Evolutionary conservation across 2,797 vertebrate species (phyloP).

Genomic region (Chaunax sp.): DNA sequence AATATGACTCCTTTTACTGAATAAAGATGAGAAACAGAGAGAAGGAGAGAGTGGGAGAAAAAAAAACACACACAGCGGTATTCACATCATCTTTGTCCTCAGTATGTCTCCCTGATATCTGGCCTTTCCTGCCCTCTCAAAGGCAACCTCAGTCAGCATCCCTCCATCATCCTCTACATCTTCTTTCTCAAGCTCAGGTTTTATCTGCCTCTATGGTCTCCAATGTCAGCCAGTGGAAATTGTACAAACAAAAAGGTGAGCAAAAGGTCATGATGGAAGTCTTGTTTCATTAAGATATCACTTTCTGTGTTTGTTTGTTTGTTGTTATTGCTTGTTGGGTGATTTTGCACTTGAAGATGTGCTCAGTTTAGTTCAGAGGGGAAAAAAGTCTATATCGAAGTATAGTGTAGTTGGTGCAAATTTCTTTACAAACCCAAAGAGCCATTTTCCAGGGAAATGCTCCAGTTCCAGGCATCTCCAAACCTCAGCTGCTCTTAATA

Average conservation of each 20-base stretch:
- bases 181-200: constrained; percentile 53
- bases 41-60: not conserved
- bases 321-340: too few species aligned
- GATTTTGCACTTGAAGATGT: too few species aligned
- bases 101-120: constrained; percentile 58
- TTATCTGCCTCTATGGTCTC: constrained; percentile 55
- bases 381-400: too few species aligned
- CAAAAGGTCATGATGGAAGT: constrained; percentile 21
- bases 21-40: constrained; percentile 19
- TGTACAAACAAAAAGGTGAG: constrained; percentile 28
- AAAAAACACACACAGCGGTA: constrained; percentile 46
- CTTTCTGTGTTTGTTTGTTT: too few species aligned
- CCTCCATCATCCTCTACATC: constrained; percentile 47
- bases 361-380: not conserved
- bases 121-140: constrained; percentile 57
- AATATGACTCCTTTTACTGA: constrained; percentile 17
- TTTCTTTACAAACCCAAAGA: not conserved
- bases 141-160: constrained; percentile 58
- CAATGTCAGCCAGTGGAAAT: constrained; percentile 65
- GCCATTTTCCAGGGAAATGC: not conserved
- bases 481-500: constrained; percentile 17
- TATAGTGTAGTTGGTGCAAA: not conserved
- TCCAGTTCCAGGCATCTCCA: not conserved
- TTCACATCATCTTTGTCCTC: constrained; percentile 63
- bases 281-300: not conserved